Percentiles rank a stretch among this genome's conserved stretches.
Conservation (phyloP, 2,888 invertebrate genomes). For the Meandrusa payeni region DNA sequence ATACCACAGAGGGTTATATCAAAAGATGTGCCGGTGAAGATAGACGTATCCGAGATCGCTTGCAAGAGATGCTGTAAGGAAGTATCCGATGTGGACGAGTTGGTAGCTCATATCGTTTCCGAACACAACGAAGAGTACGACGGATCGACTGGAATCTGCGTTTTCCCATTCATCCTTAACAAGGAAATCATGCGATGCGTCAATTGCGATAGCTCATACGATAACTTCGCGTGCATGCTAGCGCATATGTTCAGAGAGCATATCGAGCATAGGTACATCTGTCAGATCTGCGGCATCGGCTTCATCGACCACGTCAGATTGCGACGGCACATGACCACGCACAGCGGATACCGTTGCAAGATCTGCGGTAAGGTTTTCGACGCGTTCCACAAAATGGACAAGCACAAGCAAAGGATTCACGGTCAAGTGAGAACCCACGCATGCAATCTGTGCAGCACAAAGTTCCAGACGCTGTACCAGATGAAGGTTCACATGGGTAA, state of each 20-base stretch:
- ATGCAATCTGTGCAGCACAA: slow-evolving; percentile 49
- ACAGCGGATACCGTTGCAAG: slow-evolving; percentile 46
- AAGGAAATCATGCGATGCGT: slow-evolving; percentile 49
- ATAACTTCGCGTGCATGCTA: slow-evolving; percentile 53
- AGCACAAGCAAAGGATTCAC: slow-evolving; percentile 52
- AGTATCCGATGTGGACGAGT: slow-evolving; percentile 41
- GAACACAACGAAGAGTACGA: slow-evolving; percentile 48
- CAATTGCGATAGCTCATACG: slow-evolving; percentile 45
- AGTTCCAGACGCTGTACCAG: slow-evolving; percentile 49
- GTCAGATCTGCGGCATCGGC: slow-evolving; percentile 57
- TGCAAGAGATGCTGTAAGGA: slow-evolving; percentile 47
- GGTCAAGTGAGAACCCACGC: slow-evolving; percentile 41
- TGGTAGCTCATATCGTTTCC: slow-evolving; percentile 45
- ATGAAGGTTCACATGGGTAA: slow-evolving; percentile 64
- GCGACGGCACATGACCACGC: slow-evolving; percentile 52
- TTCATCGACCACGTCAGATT: slow-evolving; percentile 51
- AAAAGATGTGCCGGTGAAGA: slow-evolving; percentile 60
- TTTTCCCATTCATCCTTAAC: slow-evolving; percentile 53
- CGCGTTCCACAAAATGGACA: slow-evolving; percentile 43
- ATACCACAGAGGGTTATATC: slow-evolving; percentile 48
- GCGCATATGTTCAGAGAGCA: slow-evolving; percentile 61
- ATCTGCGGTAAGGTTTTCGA: slow-evolving; percentile 69
- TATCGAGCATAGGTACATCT: slow-evolving; percentile 49
- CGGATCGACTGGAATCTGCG: slow-evolving; percentile 39
- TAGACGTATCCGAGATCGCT: slow-evolving; percentile 48